These are phyloP conservation scores for Gadus macrocephalus DNA, from an alignment of 2,113 vertebrate species.

Conservation along the genomic window DNA sequence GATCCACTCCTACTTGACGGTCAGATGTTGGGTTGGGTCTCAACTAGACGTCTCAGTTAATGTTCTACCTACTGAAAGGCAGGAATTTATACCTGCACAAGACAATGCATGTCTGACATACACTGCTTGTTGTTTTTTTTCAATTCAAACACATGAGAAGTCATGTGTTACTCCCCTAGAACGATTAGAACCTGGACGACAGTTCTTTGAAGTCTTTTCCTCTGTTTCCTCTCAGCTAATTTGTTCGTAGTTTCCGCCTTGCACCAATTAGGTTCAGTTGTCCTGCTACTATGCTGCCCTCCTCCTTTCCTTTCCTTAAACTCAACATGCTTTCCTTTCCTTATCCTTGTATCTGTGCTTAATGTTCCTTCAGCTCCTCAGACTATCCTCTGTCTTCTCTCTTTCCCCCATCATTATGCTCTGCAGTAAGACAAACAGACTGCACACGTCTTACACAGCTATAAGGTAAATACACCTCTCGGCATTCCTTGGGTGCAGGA, in stretches of 20 bases:
- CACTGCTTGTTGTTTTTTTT: too few relatives aligned
- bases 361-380: conserved; percentile 10
- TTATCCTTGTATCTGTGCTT: not conserved
- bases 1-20: too few relatives aligned
- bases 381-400: conserved; percentile 29
- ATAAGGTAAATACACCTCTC: not conserved
- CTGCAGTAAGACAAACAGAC: conserved; percentile 70
- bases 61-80: too few relatives aligned
- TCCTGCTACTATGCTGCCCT: not conserved
- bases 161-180: too few relatives aligned
- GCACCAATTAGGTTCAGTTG: conserved; percentile 12
- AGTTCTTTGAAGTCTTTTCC: too few relatives aligned
- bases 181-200: too few relatives aligned
- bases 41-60: too few relatives aligned
- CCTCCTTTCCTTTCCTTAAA: not conserved
- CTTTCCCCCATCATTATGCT: conserved; percentile 41
- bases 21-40: too few relatives aligned
- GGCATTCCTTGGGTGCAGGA: too few relatives aligned
- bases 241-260: conserved; percentile 57
- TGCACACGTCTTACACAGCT: conserved; percentile 67
- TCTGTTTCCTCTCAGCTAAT: conserved; percentile 49
- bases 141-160: too few relatives aligned
- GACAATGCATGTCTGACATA: too few relatives aligned
- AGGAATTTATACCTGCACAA: too few relatives aligned
- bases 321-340: not conserved